Evolutionary conservation across 2,797 vertebrate genomes (phyloP), one percentile per base, ranked within the genome.

Genomic region (Scleropages formosus): DNA sequence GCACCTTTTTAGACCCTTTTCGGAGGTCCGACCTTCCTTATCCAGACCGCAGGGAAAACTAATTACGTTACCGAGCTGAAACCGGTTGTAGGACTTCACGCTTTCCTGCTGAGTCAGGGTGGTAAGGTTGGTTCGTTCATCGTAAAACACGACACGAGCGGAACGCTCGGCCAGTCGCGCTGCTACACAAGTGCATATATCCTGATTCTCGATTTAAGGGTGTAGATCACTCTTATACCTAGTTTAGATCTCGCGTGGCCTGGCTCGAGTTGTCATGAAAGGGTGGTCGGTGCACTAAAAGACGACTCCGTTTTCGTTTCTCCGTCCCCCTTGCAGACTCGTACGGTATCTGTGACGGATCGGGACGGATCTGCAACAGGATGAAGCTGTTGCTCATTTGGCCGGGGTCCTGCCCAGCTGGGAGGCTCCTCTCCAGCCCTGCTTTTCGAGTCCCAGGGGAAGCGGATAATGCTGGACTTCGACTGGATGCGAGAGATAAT

Each of bases 401-500:
- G 73, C 66, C 20, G 46, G 47, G 22, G 62, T 75, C 72, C 39
- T 26, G 22, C 60, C 75, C 79, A 76, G 78, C 74, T 74, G 68
- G 26, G 72, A 75, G 75, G 72, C 75, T 53, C 72, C 12, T 9
- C 68, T 75, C 74, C 22, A 16, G 60, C 58, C 71, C 77, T 73
- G 24, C 70, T 68, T 6, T 81, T 69, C 53, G 73, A 61, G 72
- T 59, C 71, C 77, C 67, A 44, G 72, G 77, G 62, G 78, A 77
- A 76, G 72, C 75, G 78, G 63, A 80, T 80, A 80, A 76, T 71
- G 73, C 76, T 31, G 49, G 64, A 67, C 72, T 78, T 82, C 72
- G 78, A 66, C 69, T 79, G 76, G 72, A 82, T 58, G 67, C 64
- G 71, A 74, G 39, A 27, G 62, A 39, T 82, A 82, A 84, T 79